Conservation (phyloP, 2,888 invertebrate genomes). For the Cephus rjabovi region DNA sequence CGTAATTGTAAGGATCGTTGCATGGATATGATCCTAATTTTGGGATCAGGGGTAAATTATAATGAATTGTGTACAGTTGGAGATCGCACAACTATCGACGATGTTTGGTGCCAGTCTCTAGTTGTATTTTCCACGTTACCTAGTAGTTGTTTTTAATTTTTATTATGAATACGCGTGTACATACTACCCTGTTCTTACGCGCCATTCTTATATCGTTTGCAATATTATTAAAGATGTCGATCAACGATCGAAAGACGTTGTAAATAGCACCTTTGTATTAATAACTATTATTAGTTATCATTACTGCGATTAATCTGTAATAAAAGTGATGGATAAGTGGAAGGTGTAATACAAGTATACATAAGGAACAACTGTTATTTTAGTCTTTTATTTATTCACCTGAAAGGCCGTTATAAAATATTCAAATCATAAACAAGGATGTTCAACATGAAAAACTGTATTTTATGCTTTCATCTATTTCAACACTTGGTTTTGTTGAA, state of each 20-base stretch:
- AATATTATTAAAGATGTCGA: conserved; percentile 35
- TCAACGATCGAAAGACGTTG: conserved; percentile 30
- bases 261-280: conserved; percentile 39
- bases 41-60: neutral
- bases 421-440: neutral
- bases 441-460: neutral
- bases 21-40: neutral
- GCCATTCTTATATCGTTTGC: conserved; percentile 36
- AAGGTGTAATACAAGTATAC: conserved; percentile 18
- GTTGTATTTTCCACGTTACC: conserved; percentile 37
- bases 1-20: neutral
- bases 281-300: conserved; percentile 21
- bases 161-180: conserved; percentile 38
- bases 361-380: neutral
- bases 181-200: conserved; percentile 37
- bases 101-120: conserved; percentile 23
- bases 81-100: neutral
- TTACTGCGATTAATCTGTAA: conserved; percentile 24
- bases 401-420: neutral
- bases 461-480: neutral
- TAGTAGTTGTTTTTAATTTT: conserved; percentile 27
- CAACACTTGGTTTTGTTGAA: neutral
- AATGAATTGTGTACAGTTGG: neutral
- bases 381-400: neutral
- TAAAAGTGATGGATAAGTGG: conserved; percentile 15